phyloP scores from a whole-genome alignment of 2,113 vertebrate species.

The Megalops atlanticus region DNA sequence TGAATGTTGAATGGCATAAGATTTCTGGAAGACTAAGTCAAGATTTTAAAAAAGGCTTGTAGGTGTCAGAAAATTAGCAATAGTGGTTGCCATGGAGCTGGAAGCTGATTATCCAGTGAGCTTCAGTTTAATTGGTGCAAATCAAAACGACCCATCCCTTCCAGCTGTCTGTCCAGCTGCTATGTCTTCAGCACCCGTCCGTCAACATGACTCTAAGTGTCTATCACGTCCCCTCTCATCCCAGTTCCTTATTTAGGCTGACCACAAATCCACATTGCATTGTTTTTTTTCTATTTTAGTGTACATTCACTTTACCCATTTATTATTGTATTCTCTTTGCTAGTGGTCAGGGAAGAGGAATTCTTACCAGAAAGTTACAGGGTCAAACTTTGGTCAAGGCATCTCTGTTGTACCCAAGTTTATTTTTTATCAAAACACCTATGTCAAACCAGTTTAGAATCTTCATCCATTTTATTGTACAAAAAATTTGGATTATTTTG shows the following conservation, averaged over 20 bases:
- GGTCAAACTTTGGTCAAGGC: too few relatives aligned
- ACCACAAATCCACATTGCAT: slow-evolving; percentile 76
- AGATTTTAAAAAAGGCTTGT: slow-evolving; percentile 86
- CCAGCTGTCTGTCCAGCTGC: slow-evolving; percentile 81
- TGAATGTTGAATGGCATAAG: too few relatives aligned
- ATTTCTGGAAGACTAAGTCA: too few relatives aligned
- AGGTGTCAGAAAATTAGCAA: slow-evolving; percentile 89
- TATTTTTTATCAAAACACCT: too few relatives aligned
- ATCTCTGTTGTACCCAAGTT: too few relatives aligned
- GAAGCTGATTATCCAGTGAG: slow-evolving; percentile 88
- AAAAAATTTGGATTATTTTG: too few relatives aligned
- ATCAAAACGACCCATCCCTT: slow-evolving; percentile 90
- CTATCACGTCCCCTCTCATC: slow-evolving; percentile 76
- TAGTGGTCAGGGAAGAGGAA: too few relatives aligned
- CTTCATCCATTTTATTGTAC: too few relatives aligned
- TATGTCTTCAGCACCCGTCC: slow-evolving; percentile 78
- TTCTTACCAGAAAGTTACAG: too few relatives aligned
- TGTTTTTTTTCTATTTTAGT: slow-evolving; percentile 53
- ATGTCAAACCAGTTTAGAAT: too few relatives aligned
- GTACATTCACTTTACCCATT: too few relatives aligned
- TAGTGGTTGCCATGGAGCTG: slow-evolving; percentile 82
- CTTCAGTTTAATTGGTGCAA: slow-evolving; percentile 91
- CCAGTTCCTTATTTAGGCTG: slow-evolving; percentile 74
- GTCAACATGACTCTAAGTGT: slow-evolving; percentile 86
- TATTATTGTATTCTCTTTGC: too few relatives aligned